These are phyloP conservation scores for Allacma fusca DNA, from an alignment of 2,888 invertebrate species.

Conservation along the genomic window DNA sequence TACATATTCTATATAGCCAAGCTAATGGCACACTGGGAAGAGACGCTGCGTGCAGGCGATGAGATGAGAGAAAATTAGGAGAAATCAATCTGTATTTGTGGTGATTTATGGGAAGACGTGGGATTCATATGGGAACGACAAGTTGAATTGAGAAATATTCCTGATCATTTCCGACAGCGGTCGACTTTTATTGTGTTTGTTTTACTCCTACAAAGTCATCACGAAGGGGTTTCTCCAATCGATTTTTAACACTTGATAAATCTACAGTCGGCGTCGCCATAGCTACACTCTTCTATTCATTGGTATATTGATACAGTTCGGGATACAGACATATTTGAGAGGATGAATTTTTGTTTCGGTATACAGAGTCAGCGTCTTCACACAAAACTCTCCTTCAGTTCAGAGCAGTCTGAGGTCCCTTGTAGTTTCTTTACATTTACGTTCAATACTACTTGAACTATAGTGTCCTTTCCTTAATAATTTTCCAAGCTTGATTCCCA, in stretches of 20 bases:
- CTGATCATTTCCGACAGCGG: slow-evolving; percentile 58
- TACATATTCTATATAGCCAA: no score
- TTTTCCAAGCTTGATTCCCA: no score
- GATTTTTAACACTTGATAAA: slow-evolving; percentile 59
- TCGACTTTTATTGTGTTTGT: slow-evolving; percentile 49
- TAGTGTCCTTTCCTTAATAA: no score
- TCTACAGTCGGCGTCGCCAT: slow-evolving; percentile 43
- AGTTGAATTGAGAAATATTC: slow-evolving; percentile 61
- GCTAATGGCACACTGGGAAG: no score
- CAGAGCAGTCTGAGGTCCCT: no score
- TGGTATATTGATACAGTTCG: no score
- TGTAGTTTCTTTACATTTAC: no score
- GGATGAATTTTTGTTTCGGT: no score
- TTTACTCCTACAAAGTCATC: slow-evolving; percentile 43
- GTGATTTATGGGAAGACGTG: slow-evolving; percentile 40
- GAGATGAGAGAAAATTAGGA: slow-evolving; percentile 38
- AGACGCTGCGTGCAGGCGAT: neutral
- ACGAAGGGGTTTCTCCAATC: slow-evolving; percentile 54
- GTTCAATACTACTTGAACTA: no score
- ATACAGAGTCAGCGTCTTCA: no score
- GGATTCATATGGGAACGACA: slow-evolving; percentile 32
- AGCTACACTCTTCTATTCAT: neutral
- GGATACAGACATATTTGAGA: no score
- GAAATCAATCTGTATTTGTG: slow-evolving; percentile 49
- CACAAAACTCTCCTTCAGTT: no score